Conservation (phyloP, 2,888 invertebrate genomes). For the Sisyra terminalis region DNA sequence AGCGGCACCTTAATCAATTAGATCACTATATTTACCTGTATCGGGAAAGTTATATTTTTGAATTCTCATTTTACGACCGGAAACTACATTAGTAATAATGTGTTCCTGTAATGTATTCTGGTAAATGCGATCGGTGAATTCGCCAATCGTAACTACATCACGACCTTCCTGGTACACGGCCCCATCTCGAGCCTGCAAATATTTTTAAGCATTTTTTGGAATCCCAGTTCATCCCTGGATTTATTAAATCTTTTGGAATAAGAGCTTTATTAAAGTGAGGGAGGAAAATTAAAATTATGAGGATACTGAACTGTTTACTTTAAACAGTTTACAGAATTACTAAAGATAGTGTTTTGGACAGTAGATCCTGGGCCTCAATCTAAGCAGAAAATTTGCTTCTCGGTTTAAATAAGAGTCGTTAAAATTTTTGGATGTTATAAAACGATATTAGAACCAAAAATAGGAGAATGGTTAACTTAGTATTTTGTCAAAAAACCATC, state of each 20-base stretch:
- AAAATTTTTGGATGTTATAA: no score
- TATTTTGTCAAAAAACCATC: no score
- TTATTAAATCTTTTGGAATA: no score
- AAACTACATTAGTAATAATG: slow-evolving; percentile 83
- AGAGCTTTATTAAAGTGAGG: neutral
- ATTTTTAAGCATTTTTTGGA: slow-evolving; percentile 1
- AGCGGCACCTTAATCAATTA: neutral
- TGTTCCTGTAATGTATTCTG: slow-evolving; percentile 87
- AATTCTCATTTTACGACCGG: slow-evolving; percentile 80
- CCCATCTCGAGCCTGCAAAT: slow-evolving; percentile 63
- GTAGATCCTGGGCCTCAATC: no score
- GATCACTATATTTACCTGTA: slow-evolving; percentile 47
- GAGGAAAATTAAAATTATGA: no score
- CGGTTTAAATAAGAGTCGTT: no score
- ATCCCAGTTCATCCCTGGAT: neutral
- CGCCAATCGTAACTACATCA: slow-evolving; percentile 76
- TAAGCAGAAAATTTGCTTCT: no score
- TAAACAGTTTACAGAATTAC: no score
- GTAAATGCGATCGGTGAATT: slow-evolving; percentile 89
- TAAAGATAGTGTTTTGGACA: no score
- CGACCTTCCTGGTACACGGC: slow-evolving; percentile 78
- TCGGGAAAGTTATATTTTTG: slow-evolving; percentile 92
- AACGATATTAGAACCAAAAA: no score
- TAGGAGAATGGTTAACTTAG: no score
- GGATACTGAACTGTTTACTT: no score